Conservation (phyloP, 2,888 invertebrate genomes). For the Cremastobaeus sp. region DNA sequence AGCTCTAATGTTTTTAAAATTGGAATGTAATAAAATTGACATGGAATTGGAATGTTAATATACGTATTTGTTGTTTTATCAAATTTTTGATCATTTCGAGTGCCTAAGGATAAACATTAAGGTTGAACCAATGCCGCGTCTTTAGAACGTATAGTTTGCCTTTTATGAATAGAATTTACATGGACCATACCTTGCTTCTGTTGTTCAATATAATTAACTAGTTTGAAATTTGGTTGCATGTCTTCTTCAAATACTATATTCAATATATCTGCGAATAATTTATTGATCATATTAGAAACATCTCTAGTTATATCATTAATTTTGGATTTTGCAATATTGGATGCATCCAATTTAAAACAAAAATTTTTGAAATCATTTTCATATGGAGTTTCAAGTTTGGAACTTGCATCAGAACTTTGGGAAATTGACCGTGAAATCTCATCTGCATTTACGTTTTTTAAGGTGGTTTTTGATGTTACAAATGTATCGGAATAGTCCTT, state of each 20-base stretch:
- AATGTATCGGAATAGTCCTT: no score
- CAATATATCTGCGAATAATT: background rate
- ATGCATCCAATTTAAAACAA: background rate
- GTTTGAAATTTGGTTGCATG: background rate
- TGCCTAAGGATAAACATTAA: slow-evolving; percentile 18
- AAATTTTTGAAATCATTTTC: background rate
- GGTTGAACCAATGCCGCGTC: background rate
- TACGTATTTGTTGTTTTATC: slow-evolving; percentile 23
- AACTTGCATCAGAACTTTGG: no score
- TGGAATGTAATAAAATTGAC: slow-evolving; percentile 34
- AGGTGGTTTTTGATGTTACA: no score
- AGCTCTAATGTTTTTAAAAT: slow-evolving; percentile 28
- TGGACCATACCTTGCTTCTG: background rate
- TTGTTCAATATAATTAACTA: background rate
- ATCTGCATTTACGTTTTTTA: no score
- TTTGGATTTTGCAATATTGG: background rate
- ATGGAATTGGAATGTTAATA: slow-evolving; percentile 27
- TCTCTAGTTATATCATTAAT: background rate
- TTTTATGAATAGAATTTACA: no score
- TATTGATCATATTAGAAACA: background rate
- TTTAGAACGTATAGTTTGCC: background rate
- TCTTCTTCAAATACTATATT: background rate
- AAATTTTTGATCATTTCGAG: slow-evolving; percentile 37
- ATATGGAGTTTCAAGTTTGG: no score
- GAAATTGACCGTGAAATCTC: no score